Percentiles rank a stretch among this genome's conserved stretches.
Conservation (phyloP, 1,140 invertebrate genomes). For the Drosophila bipectinata region DNA sequence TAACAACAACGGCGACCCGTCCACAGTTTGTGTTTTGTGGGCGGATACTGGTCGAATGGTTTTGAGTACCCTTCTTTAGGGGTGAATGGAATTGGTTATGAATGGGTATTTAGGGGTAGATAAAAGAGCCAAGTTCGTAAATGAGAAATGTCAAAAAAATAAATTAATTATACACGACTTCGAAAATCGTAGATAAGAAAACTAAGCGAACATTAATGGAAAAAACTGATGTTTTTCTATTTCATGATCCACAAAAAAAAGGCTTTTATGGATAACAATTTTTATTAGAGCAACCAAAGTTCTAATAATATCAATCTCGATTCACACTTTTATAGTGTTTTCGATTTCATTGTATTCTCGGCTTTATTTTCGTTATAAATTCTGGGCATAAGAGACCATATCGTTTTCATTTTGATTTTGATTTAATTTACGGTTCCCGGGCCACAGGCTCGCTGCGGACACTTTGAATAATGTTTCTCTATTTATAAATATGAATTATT, state of each 20-base stretch:
- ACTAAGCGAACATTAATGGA: background rate
- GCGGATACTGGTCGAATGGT: conserved; percentile 75
- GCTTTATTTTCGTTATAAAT: conserved; percentile 75
- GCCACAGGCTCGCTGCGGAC: conserved; percentile 49
- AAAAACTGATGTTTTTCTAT: background rate
- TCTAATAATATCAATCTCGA: background rate
- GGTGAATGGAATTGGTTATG: conserved; percentile 10
- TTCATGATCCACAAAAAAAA: too few species aligned
- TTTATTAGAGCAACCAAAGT: conserved; percentile 2
- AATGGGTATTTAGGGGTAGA: conserved; percentile 6
- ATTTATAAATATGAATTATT: conserved; percentile 83
- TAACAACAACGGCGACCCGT: conserved; percentile 46
- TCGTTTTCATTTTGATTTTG: conserved; percentile 79
- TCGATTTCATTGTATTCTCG: conserved; percentile 48
- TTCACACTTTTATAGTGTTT: conserved; percentile 36
- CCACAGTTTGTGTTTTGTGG: conserved; percentile 57
- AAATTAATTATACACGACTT: background rate
- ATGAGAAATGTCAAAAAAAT: background rate
- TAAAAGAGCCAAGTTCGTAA: background rate
- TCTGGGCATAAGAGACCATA: conserved; percentile 73
- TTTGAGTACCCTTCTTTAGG: conserved; percentile 53
- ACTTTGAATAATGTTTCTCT: conserved; percentile 81
- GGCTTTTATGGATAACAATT: too few species aligned
- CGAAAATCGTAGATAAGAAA: background rate
- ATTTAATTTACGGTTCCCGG: conserved; percentile 81